Base-by-base conservation (phyloP, 2,888 invertebrate genomes). In the Eucera pruinosa region DNA sequence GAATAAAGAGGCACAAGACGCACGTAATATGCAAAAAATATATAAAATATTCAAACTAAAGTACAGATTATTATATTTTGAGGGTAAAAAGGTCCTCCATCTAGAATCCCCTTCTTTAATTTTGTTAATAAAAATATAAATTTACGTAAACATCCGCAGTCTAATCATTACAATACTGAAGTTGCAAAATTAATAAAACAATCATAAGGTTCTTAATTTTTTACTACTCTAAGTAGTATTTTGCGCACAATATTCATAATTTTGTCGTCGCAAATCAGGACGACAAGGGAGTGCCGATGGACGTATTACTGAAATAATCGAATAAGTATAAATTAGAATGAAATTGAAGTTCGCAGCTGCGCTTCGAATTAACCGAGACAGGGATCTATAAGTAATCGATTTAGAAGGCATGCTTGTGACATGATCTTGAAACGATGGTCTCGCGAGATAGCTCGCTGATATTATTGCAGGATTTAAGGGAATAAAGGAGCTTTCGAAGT, bases 401-500 rank as follows among this genome's bases (percentile, higher is more conserved):
- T 61, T 50, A 47, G 52, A 36, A 18, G 45, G n/a, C 7, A 30
- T 20, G 11, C 27, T 47, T 20, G 20, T 55, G 18, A 66, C 27
- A 20, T 43, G 36, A 66, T 66, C 33, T 20, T 25, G 57, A 70
- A 65, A 50, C 33, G 45, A 70, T 55, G 45, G 33, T n/a, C 11
- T 50, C 15, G 11, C 20, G 20, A 39, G 57, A 60, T 48, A 60
- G 65, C 57, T 64, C 36, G 62, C 43, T 50, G 65, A 75, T 80
- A 70, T 76, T 70, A 65, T 65, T 55, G 61, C 52, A n/a, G 23
- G 64, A 50, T 69, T 50, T 45, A 55, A 61, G 55, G 72, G 75
- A 76, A 78, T 75, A 75, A 66, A 79, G 73, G 67, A 72, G 80
- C 71, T 78, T 69, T 65, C 68, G 27, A 80, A 81, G 81, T 84